Conservation (phyloP, 2,797 vertebrate species). For the Tapirus indicus region DNA sequence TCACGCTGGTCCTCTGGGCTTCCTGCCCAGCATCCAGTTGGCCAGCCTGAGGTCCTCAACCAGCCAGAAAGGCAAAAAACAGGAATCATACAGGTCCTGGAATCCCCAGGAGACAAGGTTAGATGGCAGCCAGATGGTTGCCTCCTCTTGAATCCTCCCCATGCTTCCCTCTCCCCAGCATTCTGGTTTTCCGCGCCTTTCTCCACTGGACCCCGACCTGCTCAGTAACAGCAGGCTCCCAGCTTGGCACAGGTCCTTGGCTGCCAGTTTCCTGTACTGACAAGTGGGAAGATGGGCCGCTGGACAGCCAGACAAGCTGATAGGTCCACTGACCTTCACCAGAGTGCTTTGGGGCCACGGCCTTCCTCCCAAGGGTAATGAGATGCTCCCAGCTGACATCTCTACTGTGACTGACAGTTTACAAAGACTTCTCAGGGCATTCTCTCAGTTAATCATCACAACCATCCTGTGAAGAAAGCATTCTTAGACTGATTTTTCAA, state of each 20-base stretch:
- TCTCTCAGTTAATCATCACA: not conserved
- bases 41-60: not conserved
- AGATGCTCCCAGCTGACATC: constrained; percentile 49
- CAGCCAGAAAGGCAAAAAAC: not conserved
- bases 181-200: not conserved
- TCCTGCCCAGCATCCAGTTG: not conserved
- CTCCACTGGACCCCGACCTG: not conserved
- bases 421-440: not conserved
- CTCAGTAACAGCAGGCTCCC: not conserved
- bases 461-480: not conserved
- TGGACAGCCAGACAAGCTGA: constrained; percentile 42
- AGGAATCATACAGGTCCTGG: not conserved
- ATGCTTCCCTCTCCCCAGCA: not conserved
- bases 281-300: constrained; percentile 27
- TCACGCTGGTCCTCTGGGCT: not conserved
- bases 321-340: constrained; percentile 9
- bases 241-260: not conserved
- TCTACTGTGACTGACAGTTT: not conserved
- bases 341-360: not conserved
- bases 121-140: not conserved
- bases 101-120: not conserved
- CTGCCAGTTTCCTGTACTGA: constrained; percentile 44
- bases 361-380: constrained; percentile 14
- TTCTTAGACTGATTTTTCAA: not conserved
- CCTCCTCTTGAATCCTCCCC: not conserved